These are phyloP conservation scores for Lepidostoma basale DNA, from an alignment of 1,140 invertebrate genomes.

Conservation along the genomic window DNA sequence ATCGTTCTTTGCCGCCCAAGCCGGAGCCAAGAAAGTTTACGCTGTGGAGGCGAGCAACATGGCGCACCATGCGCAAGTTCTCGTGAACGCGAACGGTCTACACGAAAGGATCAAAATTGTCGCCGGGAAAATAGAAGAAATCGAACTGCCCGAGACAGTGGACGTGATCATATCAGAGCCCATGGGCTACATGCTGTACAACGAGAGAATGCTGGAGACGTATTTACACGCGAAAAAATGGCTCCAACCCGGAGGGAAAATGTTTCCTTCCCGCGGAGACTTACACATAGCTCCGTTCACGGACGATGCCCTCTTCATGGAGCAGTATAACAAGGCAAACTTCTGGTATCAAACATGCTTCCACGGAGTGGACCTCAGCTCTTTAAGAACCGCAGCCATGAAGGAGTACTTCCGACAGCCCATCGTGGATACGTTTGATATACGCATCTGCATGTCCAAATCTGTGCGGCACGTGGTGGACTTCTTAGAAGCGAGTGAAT, in stretches of 20 bases:
- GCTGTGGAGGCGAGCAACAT: conserved; percentile 98
- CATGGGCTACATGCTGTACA: conserved; percentile 99
- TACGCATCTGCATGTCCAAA: conserved; percentile 95
- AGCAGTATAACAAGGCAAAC: conserved; percentile 98
- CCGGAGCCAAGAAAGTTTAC: conserved; percentile 95
- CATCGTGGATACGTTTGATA: conserved; percentile 99
- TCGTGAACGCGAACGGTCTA: conserved; percentile 91
- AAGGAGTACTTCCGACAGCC: conserved; percentile 99
- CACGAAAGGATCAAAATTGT: conserved; percentile 88
- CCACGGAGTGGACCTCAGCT: conserved; percentile 95
- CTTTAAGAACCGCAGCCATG: conserved; percentile 83
- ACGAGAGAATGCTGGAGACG: conserved; percentile 99
- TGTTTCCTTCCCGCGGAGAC: conserved; percentile 97
- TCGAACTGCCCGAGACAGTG: conserved; percentile 91
- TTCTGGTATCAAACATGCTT: conserved; percentile 99
- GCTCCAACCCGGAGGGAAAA: conserved; percentile 88
- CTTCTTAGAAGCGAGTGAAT: conserved; percentile 91
- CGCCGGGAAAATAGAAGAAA: conserved; percentile 98
- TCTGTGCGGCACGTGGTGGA: conserved; percentile 95
- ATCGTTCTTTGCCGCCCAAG: conserved; percentile 98
- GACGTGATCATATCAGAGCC: conserved; percentile 99
- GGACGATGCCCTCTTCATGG: conserved; percentile 97
- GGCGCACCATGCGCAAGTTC: conserved; percentile 92
- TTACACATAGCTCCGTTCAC: conserved; percentile 98
- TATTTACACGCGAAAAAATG: conserved; percentile 99